Conservation (phyloP, 1,140 invertebrate species). For the Tetraneura akinire region DNA sequence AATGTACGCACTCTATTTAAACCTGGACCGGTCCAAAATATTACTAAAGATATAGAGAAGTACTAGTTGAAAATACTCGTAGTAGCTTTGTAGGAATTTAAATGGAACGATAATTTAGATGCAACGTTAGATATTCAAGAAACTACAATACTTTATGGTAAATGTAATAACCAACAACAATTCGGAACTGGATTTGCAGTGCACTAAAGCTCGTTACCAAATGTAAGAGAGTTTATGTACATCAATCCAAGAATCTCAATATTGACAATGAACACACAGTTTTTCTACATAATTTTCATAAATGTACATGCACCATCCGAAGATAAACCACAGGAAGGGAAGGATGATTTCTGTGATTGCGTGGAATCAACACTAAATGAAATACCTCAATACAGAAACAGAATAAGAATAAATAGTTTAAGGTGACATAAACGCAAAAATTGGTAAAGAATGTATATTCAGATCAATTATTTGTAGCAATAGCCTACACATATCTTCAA, state of each 20-base stretch:
- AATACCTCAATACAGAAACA: neutral
- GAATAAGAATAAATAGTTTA: neutral
- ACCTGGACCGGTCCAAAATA: slow-evolving; percentile 1
- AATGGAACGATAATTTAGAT: neutral
- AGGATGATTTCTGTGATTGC: slow-evolving; percentile 23
- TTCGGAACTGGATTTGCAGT: slow-evolving; percentile 3
- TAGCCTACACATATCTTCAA: too few relatives aligned
- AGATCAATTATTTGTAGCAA: neutral
- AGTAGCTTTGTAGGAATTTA: neutral
- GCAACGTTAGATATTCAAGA: slow-evolving; percentile 20
- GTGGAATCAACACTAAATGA: slow-evolving; percentile 5
- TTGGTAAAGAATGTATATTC: neutral
- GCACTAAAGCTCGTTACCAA: slow-evolving; percentile 4
- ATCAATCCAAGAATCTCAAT: neutral
- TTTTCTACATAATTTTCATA: slow-evolving; percentile 10
- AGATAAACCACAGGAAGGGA: slow-evolving; percentile 9
- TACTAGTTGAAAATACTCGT: neutral
- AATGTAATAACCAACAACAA: neutral
- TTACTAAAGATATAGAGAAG: slow-evolving; percentile 3
- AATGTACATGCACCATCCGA: neutral
- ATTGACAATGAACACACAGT: slow-evolving; percentile 4
- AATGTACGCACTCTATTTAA: slow-evolving; percentile 1
- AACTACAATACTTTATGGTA: neutral
- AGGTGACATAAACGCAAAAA: neutral
- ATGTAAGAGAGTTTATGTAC: neutral